A percentile compares a stretch with the other conserved stretches of the same genome.
These are phyloP conservation scores for Hozukius guyotensis DNA, from an alignment of 2,797 vertebrate species.

Conservation along the genomic window DNA sequence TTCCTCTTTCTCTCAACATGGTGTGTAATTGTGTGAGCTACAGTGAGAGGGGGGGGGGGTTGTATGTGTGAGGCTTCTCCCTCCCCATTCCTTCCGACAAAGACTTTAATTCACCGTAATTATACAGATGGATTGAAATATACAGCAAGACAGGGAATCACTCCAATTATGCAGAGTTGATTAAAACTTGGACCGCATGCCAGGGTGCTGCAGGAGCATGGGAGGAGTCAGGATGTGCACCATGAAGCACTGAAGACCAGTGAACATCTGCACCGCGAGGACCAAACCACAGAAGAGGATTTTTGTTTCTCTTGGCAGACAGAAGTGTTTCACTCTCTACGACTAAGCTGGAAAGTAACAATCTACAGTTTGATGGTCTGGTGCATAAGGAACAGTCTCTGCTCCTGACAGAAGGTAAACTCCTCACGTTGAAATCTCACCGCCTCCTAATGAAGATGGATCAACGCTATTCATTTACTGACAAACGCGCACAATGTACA, in stretches of 20 bases:
- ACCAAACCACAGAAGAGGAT: neutral
- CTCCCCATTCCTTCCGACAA: conserved; percentile 68
- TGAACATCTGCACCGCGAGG: conserved; percentile 29
- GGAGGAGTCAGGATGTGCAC: conserved; percentile 61
- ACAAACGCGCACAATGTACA: conserved; percentile 69
- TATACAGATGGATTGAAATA: conserved; percentile 82
- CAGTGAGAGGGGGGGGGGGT: neutral
- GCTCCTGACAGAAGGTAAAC: conserved; percentile 63
- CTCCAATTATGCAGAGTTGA: conserved; percentile 82
- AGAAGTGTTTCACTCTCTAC: neutral
- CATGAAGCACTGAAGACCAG: conserved; percentile 19
- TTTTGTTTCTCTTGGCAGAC: neutral
- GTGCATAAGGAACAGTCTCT: conserved; percentile 50
- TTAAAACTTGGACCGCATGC: conserved; percentile 78
- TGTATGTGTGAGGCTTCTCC: conserved; percentile 42
- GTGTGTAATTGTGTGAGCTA: conserved; percentile 74
- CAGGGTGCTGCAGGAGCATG: conserved; percentile 58
- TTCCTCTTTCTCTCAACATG: conserved; percentile 76
- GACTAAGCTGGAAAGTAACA: conserved; percentile 39
- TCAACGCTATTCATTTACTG: conserved; percentile 85
- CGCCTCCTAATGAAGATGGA: conserved; percentile 87
- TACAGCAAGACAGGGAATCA: conserved; percentile 79
- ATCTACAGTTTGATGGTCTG: conserved; percentile 54
- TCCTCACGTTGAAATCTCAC: conserved; percentile 58
- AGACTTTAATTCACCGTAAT: conserved; percentile 77